Base-by-base conservation (phyloP, 2,113 vertebrate genomes). In the Anser cygnoides region DNA sequence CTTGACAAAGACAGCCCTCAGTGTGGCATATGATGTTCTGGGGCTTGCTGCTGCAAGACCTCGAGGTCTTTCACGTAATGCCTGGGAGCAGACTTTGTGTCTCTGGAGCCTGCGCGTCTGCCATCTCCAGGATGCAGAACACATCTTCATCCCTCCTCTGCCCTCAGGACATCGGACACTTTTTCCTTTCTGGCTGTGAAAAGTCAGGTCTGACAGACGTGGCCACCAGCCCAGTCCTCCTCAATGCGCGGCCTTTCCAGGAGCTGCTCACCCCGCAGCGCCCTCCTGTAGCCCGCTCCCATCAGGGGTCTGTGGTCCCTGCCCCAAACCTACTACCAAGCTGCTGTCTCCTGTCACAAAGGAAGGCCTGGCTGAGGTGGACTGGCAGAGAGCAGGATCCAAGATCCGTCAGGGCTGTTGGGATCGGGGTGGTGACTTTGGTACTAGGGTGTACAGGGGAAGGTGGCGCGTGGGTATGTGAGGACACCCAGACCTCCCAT, bases 371-470 rank as follows among this genome's bases (percentile, higher is more conserved):
- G 39, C 16, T 19, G 7, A 78, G 76, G 91, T 0, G 2, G 72
- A 83, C 84, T 43, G 66, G 29, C 77, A 96, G 89, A 95, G 84
- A 92, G 23, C 1, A 46, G 76, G 89, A 95, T 90, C 90, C 25
- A 84, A 71, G 68, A 95, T 44, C 26, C 97, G 84, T 80, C 63
- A 21, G 25, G 50, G 44, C 16, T 91, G 4, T 11, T 41, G 57
- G 67, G 67, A 70, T 2, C 4, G 13, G 5, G 71, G 22, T 63
- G 71, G 23, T 54, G 25, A 81, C 39, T 18, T 50, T 1, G 0
- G 35, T 33, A 22, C 20, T 0, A 1, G 16, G 26, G 4, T 41
- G 29, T 65, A 50, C 89, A 85, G 87, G 68, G 74, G 31, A 80
- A 92, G 90, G 89, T 46, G 57, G 58, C 23, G 21, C 16, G 46